phyloP scores from a whole-genome alignment of 2,888 invertebrate genomes.

The Apomyelois bistriatella region DNA sequence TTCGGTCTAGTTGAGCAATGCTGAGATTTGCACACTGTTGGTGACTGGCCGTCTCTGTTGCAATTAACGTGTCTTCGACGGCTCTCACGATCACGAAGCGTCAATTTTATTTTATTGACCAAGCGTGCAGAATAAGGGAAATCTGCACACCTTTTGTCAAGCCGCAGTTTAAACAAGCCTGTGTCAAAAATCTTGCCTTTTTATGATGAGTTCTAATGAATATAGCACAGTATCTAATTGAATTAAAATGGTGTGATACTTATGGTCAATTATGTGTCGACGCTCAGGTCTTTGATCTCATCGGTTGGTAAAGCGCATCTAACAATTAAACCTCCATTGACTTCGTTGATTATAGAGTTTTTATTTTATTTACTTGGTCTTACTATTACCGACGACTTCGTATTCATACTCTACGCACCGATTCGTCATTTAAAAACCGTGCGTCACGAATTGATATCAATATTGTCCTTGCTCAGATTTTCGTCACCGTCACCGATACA shows the following conservation, averaged over 20 bases:
- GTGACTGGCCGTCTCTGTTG: conserved; percentile 57
- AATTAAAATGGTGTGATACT: neutral
- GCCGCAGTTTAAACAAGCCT: neutral
- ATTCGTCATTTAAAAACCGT: conserved; percentile 3
- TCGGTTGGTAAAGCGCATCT: conserved; percentile 47
- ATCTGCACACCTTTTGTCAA: neutral
- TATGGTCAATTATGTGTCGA: conserved; percentile 6
- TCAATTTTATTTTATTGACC: conserved; percentile 19
- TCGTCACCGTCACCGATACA: conserved; percentile 44
- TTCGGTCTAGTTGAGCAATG: conserved; percentile 49
- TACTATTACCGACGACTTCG: conserved; percentile 30
- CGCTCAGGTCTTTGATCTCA: conserved; percentile 12
- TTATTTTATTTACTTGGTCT: conserved; percentile 46
- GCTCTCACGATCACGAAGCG: conserved; percentile 36
- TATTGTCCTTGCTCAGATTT: conserved; percentile 26
- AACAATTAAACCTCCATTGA: conserved; percentile 63
- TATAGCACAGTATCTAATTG: neutral
- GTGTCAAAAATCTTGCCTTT: neutral
- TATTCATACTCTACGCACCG: conserved; percentile 17
- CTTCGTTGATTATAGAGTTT: conserved; percentile 41
- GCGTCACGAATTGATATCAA: conserved; percentile 26
- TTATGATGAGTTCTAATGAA: neutral
- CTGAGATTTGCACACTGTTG: conserved; percentile 45
- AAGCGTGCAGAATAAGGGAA: neutral
- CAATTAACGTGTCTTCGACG: conserved; percentile 51